Evolutionary conservation across 2,888 invertebrate species (phyloP), one percentile per base, ranked within the genome.

Genomic region (Parapristionchus giblindavisi): DNA sequence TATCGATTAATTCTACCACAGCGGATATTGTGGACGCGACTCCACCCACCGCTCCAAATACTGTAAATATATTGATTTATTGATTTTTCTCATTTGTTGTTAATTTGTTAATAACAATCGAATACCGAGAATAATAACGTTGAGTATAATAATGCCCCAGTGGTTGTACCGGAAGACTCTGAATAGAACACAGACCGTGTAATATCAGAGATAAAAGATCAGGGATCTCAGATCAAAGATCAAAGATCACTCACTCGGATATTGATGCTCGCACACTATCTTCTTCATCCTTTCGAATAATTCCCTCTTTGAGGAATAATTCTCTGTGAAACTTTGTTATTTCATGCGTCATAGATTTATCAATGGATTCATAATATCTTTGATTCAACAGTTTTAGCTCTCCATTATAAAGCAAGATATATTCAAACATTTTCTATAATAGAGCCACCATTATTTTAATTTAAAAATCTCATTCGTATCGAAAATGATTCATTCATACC

Each of bases 11-110:
- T 56, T 71, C 70, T 21, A 38, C 56, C 8, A 80, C 65, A n/a
- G 82, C 82, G 0, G 80, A 77, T 36, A 66, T 66, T 5, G 82
- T 78, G 0, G 80, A 77, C n/a, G 80, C 77, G 24, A 78, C 34
- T 21, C 82, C 82, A 14, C 82, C 82, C 48, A 80, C 65, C 11
- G 79, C 8, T n/a, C 80, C 82, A 61, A 82, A 80, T 0, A 76
- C 80, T 81, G 75, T 29, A 78, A 29, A 3, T 36, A 24, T 8
- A 56, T n/a, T 24, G 27, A 54, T n/a, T 54, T 8, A 54, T 54
- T 6, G n/a, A 6, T n/a, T 24, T 24, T 54, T 54, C n/a, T 14
- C n/a, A 6, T 14, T n/a, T 24, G 14, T 54, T 24, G 56, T 24
- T n/a, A 54, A 8, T 43, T 43, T 43, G 52, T 60, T 11, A 8